Percentiles rank a stretch among this genome's conserved stretches.
Conservation (phyloP, 2,888 invertebrate species). For the Drosophila formosana region DNA sequence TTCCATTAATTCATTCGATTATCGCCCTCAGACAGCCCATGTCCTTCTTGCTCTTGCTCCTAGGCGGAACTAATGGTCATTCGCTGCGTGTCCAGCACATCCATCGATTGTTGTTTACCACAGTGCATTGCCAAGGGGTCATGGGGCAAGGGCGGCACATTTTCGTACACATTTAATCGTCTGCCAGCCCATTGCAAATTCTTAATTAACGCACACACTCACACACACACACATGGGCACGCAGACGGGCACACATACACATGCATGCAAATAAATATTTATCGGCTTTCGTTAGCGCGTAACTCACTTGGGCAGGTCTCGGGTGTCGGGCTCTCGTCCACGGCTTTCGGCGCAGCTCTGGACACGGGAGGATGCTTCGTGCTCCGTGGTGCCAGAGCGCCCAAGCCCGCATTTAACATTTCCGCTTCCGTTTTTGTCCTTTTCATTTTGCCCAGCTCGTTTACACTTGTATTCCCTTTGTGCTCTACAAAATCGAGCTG, state of each 20-base stretch:
- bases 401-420: conserved; percentile 64
- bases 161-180: conserved; percentile 72
- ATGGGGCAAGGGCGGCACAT: conserved; percentile 30
- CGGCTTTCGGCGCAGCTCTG: background rate
- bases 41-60: background rate
- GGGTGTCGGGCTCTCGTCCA: conserved; percentile 11
- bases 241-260: conserved; percentile 38
- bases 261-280: conserved; percentile 72
- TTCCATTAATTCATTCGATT: conserved; percentile 76
- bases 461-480: conserved; percentile 48
- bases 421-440: conserved; percentile 54
- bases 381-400: conserved; percentile 16
- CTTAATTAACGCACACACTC: conserved; percentile 74
- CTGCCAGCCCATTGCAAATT: conserved; percentile 70
- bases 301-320: conserved; percentile 49
- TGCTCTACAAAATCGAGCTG: conserved; percentile 25
- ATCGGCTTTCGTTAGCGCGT: conserved; percentile 67
- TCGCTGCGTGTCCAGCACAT: conserved; percentile 61
- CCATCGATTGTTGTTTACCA: conserved; percentile 37
- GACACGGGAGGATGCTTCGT: conserved; percentile 24
- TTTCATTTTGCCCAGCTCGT: conserved; percentile 34
- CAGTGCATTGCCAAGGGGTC: conserved; percentile 2
- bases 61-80: conserved; percentile 65
- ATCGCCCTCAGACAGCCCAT: conserved; percentile 44
- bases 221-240: conserved; percentile 15